phyloP scores from a whole-genome alignment of 2,888 invertebrate species.

The Thysanoteuthis rhombus region DNA sequence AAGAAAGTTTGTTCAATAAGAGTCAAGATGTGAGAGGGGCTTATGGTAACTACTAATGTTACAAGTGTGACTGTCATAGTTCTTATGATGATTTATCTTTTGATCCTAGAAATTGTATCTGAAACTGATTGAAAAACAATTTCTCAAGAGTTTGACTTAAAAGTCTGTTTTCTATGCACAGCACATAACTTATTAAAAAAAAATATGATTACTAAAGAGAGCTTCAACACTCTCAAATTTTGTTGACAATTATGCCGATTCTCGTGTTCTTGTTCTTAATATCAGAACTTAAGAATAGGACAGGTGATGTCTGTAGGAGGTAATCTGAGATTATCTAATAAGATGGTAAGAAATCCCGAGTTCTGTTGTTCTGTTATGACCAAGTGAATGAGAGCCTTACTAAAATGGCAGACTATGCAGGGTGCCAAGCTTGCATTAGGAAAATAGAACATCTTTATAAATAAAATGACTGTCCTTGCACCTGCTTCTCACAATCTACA shows the following conservation, averaged over 20 bases:
- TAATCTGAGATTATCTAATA: neutral
- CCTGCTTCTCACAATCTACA: neutral
- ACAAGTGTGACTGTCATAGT: too few species aligned
- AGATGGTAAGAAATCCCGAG: neutral
- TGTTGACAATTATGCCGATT: neutral
- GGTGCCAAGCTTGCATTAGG: neutral
- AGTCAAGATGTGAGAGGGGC: too few species aligned
- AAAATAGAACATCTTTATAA: neutral
- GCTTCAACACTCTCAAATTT: neutral
- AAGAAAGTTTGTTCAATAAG: too few species aligned
- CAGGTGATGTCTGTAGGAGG: neutral
- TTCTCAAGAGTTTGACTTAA: too few species aligned
- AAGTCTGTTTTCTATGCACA: too few species aligned
- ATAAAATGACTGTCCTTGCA: neutral
- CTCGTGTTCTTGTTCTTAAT: neutral
- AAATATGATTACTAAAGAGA: neutral
- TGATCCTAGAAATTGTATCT: too few species aligned
- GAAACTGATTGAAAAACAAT: too few species aligned
- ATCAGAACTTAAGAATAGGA: neutral
- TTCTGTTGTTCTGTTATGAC: neutral
- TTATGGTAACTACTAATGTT: too few species aligned
- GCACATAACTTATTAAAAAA: neutral
- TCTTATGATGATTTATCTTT: too few species aligned
- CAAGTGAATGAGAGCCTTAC: neutral
- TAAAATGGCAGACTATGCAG: neutral